These are phyloP conservation scores for Drosophila neonasuta DNA, from an alignment of 2,888 invertebrate species.

Conservation along the genomic window DNA sequence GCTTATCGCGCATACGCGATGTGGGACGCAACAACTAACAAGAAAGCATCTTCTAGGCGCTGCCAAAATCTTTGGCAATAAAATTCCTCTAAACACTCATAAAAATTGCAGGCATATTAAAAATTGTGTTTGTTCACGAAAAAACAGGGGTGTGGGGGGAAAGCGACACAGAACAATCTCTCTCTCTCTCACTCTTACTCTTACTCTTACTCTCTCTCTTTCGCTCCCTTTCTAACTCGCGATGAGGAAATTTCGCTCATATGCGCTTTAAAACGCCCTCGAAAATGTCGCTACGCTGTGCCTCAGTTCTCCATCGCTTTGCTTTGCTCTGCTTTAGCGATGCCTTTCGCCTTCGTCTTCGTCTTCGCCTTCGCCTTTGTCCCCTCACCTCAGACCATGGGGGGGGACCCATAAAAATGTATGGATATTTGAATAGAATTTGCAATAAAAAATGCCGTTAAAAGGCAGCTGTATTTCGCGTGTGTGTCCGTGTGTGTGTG, in stretches of 20 bases:
- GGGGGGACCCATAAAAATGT: constrained; percentile 72
- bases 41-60: constrained; percentile 54
- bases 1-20: constrained; percentile 69
- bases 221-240: constrained; percentile 15
- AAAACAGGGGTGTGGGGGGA: constrained; percentile 30
- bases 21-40: constrained; percentile 52
- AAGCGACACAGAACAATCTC: background rate
- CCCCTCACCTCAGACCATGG: no score
- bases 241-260: constrained; percentile 56
- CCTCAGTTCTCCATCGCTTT: background rate
- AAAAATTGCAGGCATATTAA: constrained; percentile 82
- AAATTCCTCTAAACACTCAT: constrained; percentile 82
- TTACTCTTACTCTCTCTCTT: constrained; percentile 10
- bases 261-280: constrained; percentile 61
- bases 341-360: constrained; percentile 35
- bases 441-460: constrained; percentile 79
- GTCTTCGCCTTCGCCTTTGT: constrained; percentile 1
- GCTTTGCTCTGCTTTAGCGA: background rate
- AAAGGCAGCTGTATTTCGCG: constrained; percentile 57
- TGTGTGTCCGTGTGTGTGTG: constrained; percentile 6
- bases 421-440: constrained; percentile 79
- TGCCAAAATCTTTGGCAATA: constrained; percentile 80
- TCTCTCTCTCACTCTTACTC: background rate
- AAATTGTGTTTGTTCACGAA: constrained; percentile 80
- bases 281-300: constrained; percentile 12